Evolutionary conservation across 2,113 vertebrate genomes (phyloP).

Genomic region (Morone chrysops): DNA sequence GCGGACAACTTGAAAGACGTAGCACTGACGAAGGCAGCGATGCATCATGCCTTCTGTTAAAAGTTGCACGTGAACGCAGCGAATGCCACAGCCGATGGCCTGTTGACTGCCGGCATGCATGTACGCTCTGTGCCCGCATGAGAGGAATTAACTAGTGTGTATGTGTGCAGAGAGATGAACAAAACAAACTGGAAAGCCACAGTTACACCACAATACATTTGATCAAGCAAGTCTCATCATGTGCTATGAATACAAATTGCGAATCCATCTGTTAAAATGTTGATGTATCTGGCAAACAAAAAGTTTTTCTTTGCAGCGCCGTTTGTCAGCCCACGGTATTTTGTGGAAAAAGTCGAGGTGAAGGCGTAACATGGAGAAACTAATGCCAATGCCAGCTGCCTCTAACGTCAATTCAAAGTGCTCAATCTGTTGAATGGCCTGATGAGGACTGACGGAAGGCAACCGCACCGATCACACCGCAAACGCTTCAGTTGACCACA

Average conservation of each 20-base stretch:
- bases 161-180: background rate
- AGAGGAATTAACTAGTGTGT: background rate
- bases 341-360: background rate
- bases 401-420: background rate
- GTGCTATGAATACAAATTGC: background rate
- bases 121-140: background rate
- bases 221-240: background rate
- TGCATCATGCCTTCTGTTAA: background rate
- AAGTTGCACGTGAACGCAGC: constrained; percentile 1
- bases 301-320: background rate
- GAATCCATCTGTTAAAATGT: background rate
- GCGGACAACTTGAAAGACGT: background rate
- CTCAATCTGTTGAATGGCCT: background rate
- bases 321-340: background rate
- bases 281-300: background rate
- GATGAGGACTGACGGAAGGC: background rate
- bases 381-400: background rate
- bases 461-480: background rate
- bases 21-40: background rate
- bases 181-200: background rate
- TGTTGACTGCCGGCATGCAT: background rate
- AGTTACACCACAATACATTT: background rate
- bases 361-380: background rate
- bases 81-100: background rate
- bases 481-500: background rate